A percentile compares a stretch with the other conserved stretches of the same genome.
These are phyloP conservation scores for Channa maculata DNA, from an alignment of 2,113 vertebrate genomes.

Conservation along the genomic window DNA sequence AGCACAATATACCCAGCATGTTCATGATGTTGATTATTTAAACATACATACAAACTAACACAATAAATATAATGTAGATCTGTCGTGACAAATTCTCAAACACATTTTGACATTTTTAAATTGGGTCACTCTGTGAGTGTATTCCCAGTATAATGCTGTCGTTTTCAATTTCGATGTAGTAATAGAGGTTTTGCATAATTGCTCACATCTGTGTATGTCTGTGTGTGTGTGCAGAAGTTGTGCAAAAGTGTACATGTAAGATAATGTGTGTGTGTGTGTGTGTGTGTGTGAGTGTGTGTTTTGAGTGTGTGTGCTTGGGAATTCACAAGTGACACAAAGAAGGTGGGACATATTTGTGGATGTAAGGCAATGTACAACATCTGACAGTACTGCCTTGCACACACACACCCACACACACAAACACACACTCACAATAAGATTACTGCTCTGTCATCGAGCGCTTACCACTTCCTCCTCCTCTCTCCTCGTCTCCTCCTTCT, in stretches of 20 bases:
- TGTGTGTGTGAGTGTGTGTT: conserved; percentile 10
- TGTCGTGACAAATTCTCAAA: too few species aligned
- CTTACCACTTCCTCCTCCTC: conserved; percentile 58
- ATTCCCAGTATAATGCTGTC: not conserved
- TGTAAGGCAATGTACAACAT: conserved; percentile 54
- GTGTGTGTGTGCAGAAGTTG: not conserved
- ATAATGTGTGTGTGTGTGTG: conserved; percentile 7
- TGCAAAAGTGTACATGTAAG: conserved; percentile 16
- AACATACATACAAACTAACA: not conserved
- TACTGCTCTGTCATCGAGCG: conserved; percentile 68
- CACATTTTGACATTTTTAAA: not conserved
- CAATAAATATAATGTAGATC: too few species aligned
- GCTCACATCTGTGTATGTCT: not conserved
- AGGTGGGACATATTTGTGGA: conserved; percentile 44
- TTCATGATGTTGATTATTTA: conserved; percentile 11
- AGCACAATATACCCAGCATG: conserved; percentile 29
- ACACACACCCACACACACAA: conserved; percentile 11
- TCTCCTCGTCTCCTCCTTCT: conserved; percentile 41
- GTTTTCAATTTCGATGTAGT: not conserved
- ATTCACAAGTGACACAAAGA: conserved; percentile 39
- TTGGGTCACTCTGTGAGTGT: not conserved
- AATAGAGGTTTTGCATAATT: not conserved
- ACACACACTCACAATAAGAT: conserved; percentile 42
- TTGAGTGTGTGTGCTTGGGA: conserved; percentile 7
- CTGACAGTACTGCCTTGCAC: conserved; percentile 36